Evolutionary conservation across 1,140 invertebrate species (phyloP).

Genomic region (Orchesella cincta): DNA sequence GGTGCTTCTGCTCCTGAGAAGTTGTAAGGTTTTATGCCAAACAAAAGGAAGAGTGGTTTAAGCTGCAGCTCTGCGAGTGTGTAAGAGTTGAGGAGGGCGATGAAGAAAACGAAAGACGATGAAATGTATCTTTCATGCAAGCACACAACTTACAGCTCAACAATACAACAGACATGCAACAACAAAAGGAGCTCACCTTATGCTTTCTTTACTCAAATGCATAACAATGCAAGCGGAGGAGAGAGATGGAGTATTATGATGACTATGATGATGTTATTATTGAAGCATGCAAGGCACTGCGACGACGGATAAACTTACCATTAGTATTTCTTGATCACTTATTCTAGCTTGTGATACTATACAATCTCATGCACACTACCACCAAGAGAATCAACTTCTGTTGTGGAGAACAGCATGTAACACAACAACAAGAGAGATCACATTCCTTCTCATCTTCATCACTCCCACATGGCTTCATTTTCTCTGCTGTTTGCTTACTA

Average conservation of each 20-base stretch:
- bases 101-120: no score
- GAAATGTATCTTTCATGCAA: background rate
- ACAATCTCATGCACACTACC: no score
- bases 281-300: background rate
- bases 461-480: conserved; percentile 19
- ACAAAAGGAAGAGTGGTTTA: conserved; percentile 14
- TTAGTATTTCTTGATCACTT: no score
- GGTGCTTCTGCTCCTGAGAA: conserved; percentile 13
- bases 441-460: conserved; percentile 24
- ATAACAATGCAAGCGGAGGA: background rate
- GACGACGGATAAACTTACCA: no score
- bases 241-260: background rate
- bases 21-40: conserved; percentile 6
- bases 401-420: no score
- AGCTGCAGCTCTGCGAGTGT: conserved; percentile 14
- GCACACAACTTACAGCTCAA: background rate
- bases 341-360: no score
- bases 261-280: background rate
- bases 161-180: background rate
- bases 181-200: background rate
- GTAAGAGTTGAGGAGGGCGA: no score
- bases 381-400: no score
- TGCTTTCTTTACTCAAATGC: background rate
- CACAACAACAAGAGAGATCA: conserved; percentile 15
- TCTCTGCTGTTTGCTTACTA: background rate